Evolutionary conservation across 2,113 vertebrate species (phyloP).

Genomic region (Chaenocephalus aceratus): DNA sequence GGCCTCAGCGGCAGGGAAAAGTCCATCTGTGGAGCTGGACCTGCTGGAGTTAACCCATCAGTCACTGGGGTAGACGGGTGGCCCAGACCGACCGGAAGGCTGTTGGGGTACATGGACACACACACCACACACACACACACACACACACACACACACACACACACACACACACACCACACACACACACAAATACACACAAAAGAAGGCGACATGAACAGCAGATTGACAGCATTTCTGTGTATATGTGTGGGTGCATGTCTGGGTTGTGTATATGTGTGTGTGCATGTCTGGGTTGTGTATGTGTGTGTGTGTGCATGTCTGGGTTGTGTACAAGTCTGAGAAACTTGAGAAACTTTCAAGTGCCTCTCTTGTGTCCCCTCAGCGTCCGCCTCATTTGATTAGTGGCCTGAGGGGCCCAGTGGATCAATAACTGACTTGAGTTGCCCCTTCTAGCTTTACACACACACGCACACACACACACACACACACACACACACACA

Average conservation of each 20-base stretch:
- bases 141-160: slow-evolving; percentile 25
- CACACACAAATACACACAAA: slow-evolving; percentile 15
- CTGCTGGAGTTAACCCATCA: slow-evolving; percentile 60
- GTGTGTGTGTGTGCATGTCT: slow-evolving; percentile 13
- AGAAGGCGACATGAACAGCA: slow-evolving; percentile 37
- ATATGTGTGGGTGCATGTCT: slow-evolving; percentile 11
- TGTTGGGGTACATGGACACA: slow-evolving; percentile 42
- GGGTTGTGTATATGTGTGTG: not conserved
- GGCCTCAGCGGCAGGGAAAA: slow-evolving; percentile 52
- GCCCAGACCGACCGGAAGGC: slow-evolving; percentile 41
- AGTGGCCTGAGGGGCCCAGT: slow-evolving; percentile 69
- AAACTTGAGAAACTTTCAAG: slow-evolving; percentile 78
- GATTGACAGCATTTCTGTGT: slow-evolving; percentile 32
- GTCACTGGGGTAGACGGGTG: slow-evolving; percentile 67
- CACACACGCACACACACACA: slow-evolving; percentile 22
- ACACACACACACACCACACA: slow-evolving; percentile 18
- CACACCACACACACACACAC: slow-evolving; percentile 24
- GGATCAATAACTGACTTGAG: slow-evolving; percentile 79
- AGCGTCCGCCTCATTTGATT: slow-evolving; percentile 75
- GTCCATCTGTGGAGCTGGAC: slow-evolving; percentile 68
- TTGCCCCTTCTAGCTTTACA: slow-evolving; percentile 32
- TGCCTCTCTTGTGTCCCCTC: slow-evolving; percentile 61
- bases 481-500: slow-evolving; percentile 25
- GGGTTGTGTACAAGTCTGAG: slow-evolving; percentile 35
- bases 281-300: not conserved